phyloP scores from a whole-genome alignment of 2,888 invertebrate species.

The Candidula unifasciata region DNA sequence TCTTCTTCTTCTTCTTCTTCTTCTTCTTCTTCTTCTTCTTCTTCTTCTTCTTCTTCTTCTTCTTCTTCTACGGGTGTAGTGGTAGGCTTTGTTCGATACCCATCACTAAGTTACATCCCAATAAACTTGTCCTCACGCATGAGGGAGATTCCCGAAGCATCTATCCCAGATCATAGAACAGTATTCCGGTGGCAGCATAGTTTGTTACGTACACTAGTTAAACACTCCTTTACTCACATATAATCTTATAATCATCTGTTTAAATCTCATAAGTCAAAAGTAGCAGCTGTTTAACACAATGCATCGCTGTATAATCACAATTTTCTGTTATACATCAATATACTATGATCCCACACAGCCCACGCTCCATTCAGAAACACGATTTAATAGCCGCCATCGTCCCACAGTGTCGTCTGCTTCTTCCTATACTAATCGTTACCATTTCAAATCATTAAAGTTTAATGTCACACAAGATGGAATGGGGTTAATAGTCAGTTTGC shows the following conservation, averaged over 20 bases:
- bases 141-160: too few species aligned
- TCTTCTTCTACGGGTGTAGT: background rate
- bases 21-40: background rate
- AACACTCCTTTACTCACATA: too few species aligned
- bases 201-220: too few species aligned
- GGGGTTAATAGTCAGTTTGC: slow-evolving; percentile 14
- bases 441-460: slow-evolving; percentile 20
- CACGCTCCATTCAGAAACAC: background rate
- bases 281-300: background rate
- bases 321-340: background rate
- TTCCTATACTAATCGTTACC: background rate
- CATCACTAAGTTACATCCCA: too few species aligned
- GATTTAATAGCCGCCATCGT: slow-evolving; percentile 13
- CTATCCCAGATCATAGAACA: too few species aligned
- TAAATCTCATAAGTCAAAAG: too few species aligned
- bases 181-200: too few species aligned
- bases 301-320: background rate
- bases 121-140: too few species aligned
- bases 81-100: too few species aligned
- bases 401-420: background rate
- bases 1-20: background rate
- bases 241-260: too few species aligned
- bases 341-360: background rate
- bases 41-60: background rate
- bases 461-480: background rate